phyloP scores from a whole-genome alignment of 2,797 vertebrate genomes.

The Myotis findleyi region DNA sequence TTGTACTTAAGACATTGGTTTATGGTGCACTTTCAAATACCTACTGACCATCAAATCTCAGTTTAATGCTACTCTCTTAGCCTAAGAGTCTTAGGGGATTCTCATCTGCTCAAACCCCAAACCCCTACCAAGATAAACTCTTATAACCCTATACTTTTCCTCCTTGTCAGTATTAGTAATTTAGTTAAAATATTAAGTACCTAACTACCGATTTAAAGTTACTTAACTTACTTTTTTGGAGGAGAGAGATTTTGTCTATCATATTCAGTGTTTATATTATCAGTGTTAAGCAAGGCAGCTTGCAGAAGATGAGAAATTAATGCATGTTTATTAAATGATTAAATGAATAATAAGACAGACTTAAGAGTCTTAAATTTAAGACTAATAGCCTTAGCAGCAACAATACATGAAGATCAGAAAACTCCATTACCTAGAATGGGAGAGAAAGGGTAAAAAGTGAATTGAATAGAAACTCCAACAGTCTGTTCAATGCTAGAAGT shows the following conservation, averaged over 20 bases:
- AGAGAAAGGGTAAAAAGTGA: neutral
- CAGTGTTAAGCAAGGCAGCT: neutral
- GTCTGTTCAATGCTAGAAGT: neutral
- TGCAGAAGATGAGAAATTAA: constrained; percentile 50
- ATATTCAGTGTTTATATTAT: neutral
- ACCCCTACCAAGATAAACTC: neutral
- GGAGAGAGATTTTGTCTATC: neutral
- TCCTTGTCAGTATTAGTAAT: neutral
- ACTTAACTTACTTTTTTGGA: neutral
- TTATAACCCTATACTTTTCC: neutral
- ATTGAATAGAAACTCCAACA: neutral
- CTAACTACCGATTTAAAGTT: constrained; percentile 1
- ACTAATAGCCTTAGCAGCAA: neutral
- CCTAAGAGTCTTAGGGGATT: neutral
- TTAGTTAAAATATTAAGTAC: neutral
- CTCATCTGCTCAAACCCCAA: neutral
- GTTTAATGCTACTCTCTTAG: neutral
- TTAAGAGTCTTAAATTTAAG: neutral
- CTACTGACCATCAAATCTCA: neutral
- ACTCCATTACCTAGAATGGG: neutral
- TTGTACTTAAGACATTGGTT: neutral
- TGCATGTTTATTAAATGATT: constrained; percentile 3
- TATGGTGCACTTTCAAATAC: neutral
- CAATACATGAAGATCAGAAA: neutral
- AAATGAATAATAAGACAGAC: constrained; percentile 32